Evolutionary conservation across 2,113 vertebrate species (phyloP).

Genomic region (Jacana jacana): DNA sequence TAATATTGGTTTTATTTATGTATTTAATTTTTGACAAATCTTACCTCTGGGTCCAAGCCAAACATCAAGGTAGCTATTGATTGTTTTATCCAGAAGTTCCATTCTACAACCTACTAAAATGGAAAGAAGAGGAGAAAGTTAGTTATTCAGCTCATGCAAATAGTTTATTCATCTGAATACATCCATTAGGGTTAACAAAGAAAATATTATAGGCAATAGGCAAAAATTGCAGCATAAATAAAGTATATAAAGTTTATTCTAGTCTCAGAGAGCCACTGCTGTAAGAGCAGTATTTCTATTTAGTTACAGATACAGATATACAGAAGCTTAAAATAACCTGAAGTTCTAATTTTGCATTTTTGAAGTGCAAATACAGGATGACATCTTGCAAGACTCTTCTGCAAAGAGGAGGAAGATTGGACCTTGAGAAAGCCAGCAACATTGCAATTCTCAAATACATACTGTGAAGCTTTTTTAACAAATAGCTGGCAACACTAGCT

Average conservation of each 20-base stretch:
- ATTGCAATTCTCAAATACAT: neutral
- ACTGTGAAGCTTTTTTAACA: neutral
- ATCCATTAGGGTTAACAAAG: neutral
- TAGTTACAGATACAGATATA: neutral
- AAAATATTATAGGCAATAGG: neutral
- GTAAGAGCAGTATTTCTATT: neutral
- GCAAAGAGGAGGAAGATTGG: neutral
- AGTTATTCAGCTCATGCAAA: neutral
- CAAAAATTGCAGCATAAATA: neutral
- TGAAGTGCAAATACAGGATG: neutral
- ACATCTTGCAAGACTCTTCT: neutral
- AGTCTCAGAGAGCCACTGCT: neutral
- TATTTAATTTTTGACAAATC: neutral
- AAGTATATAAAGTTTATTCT: neutral
- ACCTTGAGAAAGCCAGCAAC: neutral
- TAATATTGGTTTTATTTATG: neutral
- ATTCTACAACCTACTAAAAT: conserved; percentile 81
- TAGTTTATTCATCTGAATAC: neutral
- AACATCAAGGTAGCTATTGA: conserved; percentile 86
- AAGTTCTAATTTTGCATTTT: neutral
- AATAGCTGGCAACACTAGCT: neutral
- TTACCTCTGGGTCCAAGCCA: conserved; percentile 96
- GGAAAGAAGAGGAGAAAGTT: conserved; percentile 44
- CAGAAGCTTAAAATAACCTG: neutral
- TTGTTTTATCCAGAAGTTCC: conserved; percentile 87